phyloP scores from a whole-genome alignment of 2,888 invertebrate genomes.

The Idaea dimidiata region DNA sequence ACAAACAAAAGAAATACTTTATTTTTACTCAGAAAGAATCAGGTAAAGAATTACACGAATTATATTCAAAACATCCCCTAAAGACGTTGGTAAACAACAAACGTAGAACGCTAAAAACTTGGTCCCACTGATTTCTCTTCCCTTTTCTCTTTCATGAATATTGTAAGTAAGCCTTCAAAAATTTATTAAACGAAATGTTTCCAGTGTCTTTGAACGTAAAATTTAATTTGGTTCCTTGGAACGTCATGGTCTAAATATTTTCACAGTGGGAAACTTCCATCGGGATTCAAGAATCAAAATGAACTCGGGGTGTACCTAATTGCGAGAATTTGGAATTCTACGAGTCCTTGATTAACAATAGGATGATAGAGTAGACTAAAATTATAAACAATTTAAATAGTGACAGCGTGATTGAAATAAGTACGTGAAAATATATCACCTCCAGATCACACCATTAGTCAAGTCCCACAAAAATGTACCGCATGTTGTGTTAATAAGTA shows the following conservation, averaged over 20 bases:
- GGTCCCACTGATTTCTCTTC: constrained; percentile 38
- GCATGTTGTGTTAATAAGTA: neutral
- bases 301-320: neutral
- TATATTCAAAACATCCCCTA: neutral
- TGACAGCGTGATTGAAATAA: neutral
- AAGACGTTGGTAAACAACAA: constrained; percentile 4
- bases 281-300: constrained; percentile 19
- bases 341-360: neutral
- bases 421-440: no score
- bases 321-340: neutral
- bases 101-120: constrained; percentile 32
- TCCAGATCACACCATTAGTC: no score
- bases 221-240: constrained; percentile 37
- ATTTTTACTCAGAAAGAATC: neutral
- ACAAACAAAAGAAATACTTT: neutral
- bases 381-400: neutral
- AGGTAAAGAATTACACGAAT: neutral
- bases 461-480: neutral
- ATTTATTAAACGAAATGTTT: constrained; percentile 42
- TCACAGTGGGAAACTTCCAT: constrained; percentile 11
- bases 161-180: constrained; percentile 42
- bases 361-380: neutral
- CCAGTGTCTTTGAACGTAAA: constrained; percentile 39
- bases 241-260: constrained; percentile 39
- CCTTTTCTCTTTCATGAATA: constrained; percentile 41